Percentiles rank a stretch among this genome's conserved stretches.
These are phyloP conservation scores for Entomobrya multifasciata DNA, from an alignment of 2,888 invertebrate genomes.

Conservation along the genomic window DNA sequence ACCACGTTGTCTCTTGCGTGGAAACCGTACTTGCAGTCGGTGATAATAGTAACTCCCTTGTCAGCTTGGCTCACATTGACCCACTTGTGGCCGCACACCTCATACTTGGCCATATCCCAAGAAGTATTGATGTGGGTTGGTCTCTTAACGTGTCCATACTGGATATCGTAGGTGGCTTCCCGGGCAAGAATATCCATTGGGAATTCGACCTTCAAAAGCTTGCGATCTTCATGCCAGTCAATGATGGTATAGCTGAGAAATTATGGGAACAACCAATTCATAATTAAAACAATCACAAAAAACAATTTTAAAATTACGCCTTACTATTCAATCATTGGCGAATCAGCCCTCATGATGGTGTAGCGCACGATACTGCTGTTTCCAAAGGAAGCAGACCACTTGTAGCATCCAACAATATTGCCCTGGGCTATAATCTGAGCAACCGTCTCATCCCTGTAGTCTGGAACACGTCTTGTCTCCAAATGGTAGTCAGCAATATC, in stretches of 20 bases:
- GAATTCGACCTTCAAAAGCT: constrained; percentile 83
- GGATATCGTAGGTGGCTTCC: constrained; percentile 82
- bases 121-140: constrained; percentile 83
- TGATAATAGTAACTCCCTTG: constrained; percentile 82
- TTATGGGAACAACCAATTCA: too few relatives aligned
- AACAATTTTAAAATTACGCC: constrained; percentile 80
- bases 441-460: constrained; percentile 4
- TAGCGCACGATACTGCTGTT: constrained; percentile 80
- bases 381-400: constrained; percentile 71
- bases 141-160: constrained; percentile 82
- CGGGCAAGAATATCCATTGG: constrained; percentile 81
- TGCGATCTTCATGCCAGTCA: constrained; percentile 82
- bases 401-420: constrained; percentile 72
- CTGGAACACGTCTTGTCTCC: constrained; percentile 81
- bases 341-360: constrained; percentile 81
- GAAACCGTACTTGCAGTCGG: constrained; percentile 83
- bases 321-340: constrained; percentile 81
- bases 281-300: neutral
- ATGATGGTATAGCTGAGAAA: constrained; percentile 81
- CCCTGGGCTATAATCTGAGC: constrained; percentile 37
- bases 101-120: constrained; percentile 83
- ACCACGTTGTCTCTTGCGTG: constrained; percentile 81
- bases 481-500: constrained; percentile 83
- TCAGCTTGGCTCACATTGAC: constrained; percentile 82
- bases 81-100: constrained; percentile 84